Evolutionary conservation across 37 sponge, comb jelly and placozoan species (phyloP), one percentile per base, ranked within the genome.

Genomic region (Aplysina aerophoba): DNA sequence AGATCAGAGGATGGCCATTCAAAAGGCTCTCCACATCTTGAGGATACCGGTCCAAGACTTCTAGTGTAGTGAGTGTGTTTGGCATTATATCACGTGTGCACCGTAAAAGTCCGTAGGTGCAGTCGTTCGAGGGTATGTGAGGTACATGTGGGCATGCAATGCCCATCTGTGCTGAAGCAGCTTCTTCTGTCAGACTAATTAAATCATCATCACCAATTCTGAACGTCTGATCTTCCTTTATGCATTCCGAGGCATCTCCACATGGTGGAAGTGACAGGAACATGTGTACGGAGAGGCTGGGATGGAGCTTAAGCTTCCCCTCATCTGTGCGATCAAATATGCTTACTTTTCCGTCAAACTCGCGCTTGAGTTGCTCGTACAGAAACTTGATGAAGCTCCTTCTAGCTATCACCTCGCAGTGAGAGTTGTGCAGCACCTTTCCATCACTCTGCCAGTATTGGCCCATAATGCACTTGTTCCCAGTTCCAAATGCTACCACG

Each of bases 221-320:
- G 34, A 69, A 69, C 1, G 34, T 3, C 1, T 15, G 71, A 15
- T 86, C 87, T 15, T 41, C 1, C 4, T 35, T 35, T 21, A 73
- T 35, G 81, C 85, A 89, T 62, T 84, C 60, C 1, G 85, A 79
- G 34, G 79, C 78, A 61, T 89, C 89, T 15, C 89, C 89, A 80
- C 89, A 89, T 3, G 89, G 89, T 17, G 89, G 84, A 0, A 79
- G 74, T 79, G 84, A 84, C 34, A 89, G 73, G 71, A 56, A 84
- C 37, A 89, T 77, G 41, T 89, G 89, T 17, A 84, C n/a, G 19
- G 28, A 11, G 80, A 84, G 40, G 17, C 38, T 34, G 4, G 54
- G 84, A 16, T 84, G 73, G 20, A 89, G 27, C 60, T 77, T 40
- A 33, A 85, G 64, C 37, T 60, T 39, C 22, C 81, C 83, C 54